phyloP scores from a whole-genome alignment of 2,888 invertebrate species.

The Drosophila colorata region DNA sequence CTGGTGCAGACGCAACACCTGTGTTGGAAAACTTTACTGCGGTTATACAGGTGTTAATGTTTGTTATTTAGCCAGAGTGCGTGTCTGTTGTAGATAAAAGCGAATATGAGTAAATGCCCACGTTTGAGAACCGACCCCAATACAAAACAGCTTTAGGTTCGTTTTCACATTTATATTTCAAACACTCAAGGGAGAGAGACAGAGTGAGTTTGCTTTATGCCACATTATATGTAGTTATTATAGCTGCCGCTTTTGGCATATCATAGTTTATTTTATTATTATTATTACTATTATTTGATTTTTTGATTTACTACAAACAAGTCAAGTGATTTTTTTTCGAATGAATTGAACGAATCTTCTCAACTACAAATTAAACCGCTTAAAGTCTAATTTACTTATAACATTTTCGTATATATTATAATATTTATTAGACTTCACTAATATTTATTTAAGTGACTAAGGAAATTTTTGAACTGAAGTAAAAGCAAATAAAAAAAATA shows the following conservation, averaged over 20 bases:
- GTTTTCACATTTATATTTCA: constrained; percentile 74
- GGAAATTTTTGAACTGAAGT: neutral
- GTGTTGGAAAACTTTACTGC: constrained; percentile 38
- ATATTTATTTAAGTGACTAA: neutral
- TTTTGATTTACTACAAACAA: constrained; percentile 42
- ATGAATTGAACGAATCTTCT: constrained; percentile 9
- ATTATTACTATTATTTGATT: constrained; percentile 1
- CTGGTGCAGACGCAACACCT: constrained; percentile 51
- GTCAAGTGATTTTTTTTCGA: constrained; percentile 30
- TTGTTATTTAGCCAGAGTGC: constrained; percentile 57
- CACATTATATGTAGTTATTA: constrained; percentile 40
- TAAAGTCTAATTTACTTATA: constrained; percentile 50
- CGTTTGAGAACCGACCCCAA: constrained; percentile 15
- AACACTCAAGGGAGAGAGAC: constrained; percentile 63
- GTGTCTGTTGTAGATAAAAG: constrained; percentile 63
- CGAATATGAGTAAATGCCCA: constrained; percentile 26
- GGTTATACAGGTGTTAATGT: constrained; percentile 75
- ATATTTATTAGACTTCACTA: constrained; percentile 6
- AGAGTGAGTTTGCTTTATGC: constrained; percentile 34
- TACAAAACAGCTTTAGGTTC: constrained; percentile 33
- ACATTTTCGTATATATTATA: constrained; percentile 19
- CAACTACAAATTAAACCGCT: constrained; percentile 43
- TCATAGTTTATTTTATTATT: constrained; percentile 18
- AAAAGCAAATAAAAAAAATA: neutral
- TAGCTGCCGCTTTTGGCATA: constrained; percentile 44